Conservation (phyloP, 1,140 invertebrate genomes). For the Achatina immaculata region DNA sequence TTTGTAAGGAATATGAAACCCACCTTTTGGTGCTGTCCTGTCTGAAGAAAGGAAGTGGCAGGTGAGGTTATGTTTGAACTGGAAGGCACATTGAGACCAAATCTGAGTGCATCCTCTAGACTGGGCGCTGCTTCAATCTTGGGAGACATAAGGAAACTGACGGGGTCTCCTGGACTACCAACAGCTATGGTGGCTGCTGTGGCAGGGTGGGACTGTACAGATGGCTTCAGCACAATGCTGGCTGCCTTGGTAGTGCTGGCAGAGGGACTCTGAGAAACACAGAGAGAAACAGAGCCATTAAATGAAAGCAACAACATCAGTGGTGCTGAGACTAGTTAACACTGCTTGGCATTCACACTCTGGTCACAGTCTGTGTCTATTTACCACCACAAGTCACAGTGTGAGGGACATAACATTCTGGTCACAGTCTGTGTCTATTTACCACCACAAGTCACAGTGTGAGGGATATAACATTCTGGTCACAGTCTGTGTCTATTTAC, state of each 20-base stretch:
- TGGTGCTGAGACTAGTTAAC: too few species aligned
- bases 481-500: too few species aligned
- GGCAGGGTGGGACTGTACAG: background rate
- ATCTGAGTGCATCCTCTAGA: slow-evolving; percentile 31
- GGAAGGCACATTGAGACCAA: slow-evolving; percentile 30
- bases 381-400: too few species aligned
- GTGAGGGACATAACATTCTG: too few species aligned
- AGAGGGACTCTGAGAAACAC: background rate
- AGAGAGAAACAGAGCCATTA: background rate
- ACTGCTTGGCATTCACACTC: too few species aligned
- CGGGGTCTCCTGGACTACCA: background rate
- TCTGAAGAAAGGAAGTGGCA: background rate
- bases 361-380: too few species aligned
- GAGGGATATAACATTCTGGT: too few species aligned
- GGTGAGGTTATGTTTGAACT: slow-evolving; percentile 12
- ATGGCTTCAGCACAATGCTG: background rate
- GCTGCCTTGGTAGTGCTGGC: background rate
- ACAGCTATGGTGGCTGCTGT: background rate
- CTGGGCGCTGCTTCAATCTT: slow-evolving; percentile 28
- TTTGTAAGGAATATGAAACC: too few species aligned
- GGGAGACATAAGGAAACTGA: slow-evolving; percentile 21
- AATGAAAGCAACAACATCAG: background rate
- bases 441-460: too few species aligned
- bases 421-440: too few species aligned
- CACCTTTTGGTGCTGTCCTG: background rate